A percentile compares a stretch with the other conserved stretches of the same genome.
phyloP scores from a whole-genome alignment of 1,140 invertebrate species.

The Orius insidiosus region DNA sequence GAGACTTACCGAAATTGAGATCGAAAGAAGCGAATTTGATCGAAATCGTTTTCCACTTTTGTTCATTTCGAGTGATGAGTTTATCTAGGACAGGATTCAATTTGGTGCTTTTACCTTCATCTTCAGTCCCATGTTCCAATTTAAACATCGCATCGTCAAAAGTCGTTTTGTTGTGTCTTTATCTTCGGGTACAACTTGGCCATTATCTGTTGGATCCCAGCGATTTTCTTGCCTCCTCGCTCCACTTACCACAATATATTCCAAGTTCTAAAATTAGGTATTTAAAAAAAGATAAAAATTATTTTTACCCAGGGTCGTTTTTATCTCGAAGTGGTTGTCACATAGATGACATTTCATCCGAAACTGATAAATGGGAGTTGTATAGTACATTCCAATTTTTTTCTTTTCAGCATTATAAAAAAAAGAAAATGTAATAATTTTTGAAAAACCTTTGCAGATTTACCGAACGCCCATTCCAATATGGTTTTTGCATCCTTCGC shows the following conservation, averaged over 20 bases:
- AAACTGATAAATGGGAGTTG: slow-evolving; percentile 94
- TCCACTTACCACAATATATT: slow-evolving; percentile 90
- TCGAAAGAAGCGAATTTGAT: slow-evolving; percentile 67
- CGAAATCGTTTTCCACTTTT: slow-evolving; percentile 73
- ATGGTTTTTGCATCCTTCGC: slow-evolving; percentile 92
- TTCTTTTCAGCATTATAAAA: slow-evolving; percentile 95
- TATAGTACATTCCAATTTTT: slow-evolving; percentile 97
- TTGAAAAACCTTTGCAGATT: slow-evolving; percentile 10
- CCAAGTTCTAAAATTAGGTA: slow-evolving; percentile 64
- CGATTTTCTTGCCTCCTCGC: slow-evolving; percentile 90
- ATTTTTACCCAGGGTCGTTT: slow-evolving; percentile 85
- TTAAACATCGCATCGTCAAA: slow-evolving; percentile 91
- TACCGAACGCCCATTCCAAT: slow-evolving; percentile 94
- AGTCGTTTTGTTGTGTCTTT: slow-evolving; percentile 74
- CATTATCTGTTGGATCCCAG: slow-evolving; percentile 95
- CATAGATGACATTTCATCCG: slow-evolving; percentile 99
- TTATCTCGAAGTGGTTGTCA: slow-evolving; percentile 95
- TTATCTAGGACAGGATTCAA: slow-evolving; percentile 50
- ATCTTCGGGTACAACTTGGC: slow-evolving; percentile 78
- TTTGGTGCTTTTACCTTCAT: slow-evolving; percentile 51
- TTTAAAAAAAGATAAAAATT: background rate
- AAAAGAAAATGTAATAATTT: slow-evolving; percentile 6
- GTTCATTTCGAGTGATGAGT: slow-evolving; percentile 59
- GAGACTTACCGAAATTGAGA: slow-evolving; percentile 60
- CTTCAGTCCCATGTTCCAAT: slow-evolving; percentile 76